Evolutionary conservation across 2,797 vertebrate species (phyloP), one percentile per base, ranked within the genome.

Genomic region (Hippocampus kuda): DNA sequence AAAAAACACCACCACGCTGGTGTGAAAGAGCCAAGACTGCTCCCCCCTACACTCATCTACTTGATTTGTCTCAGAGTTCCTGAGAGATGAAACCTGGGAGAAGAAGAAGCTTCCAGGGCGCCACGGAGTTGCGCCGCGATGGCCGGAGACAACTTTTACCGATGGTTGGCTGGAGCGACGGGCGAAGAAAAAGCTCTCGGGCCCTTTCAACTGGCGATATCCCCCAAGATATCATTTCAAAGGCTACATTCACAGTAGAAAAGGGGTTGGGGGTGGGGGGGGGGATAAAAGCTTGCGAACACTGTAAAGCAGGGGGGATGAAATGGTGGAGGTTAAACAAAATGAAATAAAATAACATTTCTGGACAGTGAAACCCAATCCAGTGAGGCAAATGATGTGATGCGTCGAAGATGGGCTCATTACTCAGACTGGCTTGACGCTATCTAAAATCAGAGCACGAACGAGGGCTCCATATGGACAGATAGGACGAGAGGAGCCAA

Each of bases 311-410:
- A 27, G 15, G 62, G 62, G 22, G 13, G 44, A 46, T 13, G 41
- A 22, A 64, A 16, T 13, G 38, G 42, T 30, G 41, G 41, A 46
- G 62, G 62, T 64, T 4, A 41, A 65, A 65, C 27, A 34, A 34
- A 53, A 67, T 8, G 12, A 34, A 49, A 53, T 22, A 38, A 80
- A 81, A 75, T 42, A 49, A 73, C 79, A 10, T 27, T 77, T 78
- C 77, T 77, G 75, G 74, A 77, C 46, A 41, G 70, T 24, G 30
- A 49, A 68, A 68, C 27, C 60, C 62, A 22, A 79, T 68, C 74
- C 78, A 72, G 76, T 75, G 65, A 54, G 51, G 65, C 30, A 53
- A 49, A 67, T 53, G 30, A 27, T 44, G 11, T 44, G 41, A 44
- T 30, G 16, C 2, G 3, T 26, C n/a, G 1, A 44, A 16, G n/a